phyloP scores from a whole-genome alignment of 1,140 invertebrate species.

The Drosophila malerkotliana region DNA sequence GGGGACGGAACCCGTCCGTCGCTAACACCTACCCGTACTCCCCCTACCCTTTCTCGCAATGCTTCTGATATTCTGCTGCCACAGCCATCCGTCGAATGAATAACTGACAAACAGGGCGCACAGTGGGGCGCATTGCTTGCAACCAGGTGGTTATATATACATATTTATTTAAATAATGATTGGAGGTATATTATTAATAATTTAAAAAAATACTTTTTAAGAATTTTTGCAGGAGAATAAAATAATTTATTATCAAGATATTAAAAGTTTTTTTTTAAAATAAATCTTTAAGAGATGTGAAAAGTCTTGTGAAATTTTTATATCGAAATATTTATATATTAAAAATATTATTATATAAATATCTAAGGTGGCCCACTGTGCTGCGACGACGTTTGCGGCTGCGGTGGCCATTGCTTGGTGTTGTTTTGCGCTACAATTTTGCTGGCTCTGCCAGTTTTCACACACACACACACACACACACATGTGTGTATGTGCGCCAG shows the following conservation, averaged over 20 bases:
- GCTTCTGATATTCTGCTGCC: conserved; percentile 25
- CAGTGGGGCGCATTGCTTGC: conserved; percentile 28
- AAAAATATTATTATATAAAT: too few relatives aligned
- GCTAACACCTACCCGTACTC: background rate
- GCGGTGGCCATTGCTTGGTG: conserved; percentile 38
- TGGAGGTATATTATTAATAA: too few relatives aligned
- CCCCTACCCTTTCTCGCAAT: background rate
- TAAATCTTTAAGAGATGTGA: too few relatives aligned
- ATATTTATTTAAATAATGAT: background rate
- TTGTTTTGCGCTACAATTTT: conserved; percentile 70
- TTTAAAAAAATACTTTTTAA: too few relatives aligned
- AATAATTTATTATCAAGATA: too few relatives aligned
- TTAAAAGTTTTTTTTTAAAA: too few relatives aligned
- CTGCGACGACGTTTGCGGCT: conserved; percentile 45
- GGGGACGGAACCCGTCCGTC: conserved; percentile 54
- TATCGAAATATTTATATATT: too few relatives aligned
- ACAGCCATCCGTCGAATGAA: conserved; percentile 56
- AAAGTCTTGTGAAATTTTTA: too few relatives aligned
- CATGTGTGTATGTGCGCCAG: conserved; percentile 36
- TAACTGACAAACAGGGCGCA: conserved; percentile 70
- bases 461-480: background rate
- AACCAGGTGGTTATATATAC: background rate
- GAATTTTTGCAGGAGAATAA: too few relatives aligned
- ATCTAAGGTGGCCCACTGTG: conserved; percentile 44
- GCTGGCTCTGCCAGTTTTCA: conserved; percentile 68